Percentiles rank a stretch among this genome's conserved stretches.
phyloP scores from a whole-genome alignment of 2,888 invertebrate species.

The Anthophora plumipes region DNA sequence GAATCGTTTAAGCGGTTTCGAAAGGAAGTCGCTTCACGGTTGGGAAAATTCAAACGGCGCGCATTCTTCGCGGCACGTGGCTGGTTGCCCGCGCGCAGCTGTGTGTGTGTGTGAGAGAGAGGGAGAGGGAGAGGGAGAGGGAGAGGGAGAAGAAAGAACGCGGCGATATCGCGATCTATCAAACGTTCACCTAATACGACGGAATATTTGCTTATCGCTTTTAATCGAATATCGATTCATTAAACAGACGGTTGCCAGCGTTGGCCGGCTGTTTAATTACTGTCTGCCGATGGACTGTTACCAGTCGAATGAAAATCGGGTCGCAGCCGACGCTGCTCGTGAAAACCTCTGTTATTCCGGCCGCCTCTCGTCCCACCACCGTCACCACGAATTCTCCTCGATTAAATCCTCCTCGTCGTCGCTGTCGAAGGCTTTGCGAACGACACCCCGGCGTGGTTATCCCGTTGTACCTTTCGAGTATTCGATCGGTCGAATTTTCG shows the following conservation, averaged over 20 bases:
- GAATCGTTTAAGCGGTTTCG: background rate
- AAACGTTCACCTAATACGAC: slow-evolving; percentile 22
- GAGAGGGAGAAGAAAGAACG: background rate
- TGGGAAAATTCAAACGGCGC: slow-evolving; percentile 12
- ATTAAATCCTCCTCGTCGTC: background rate
- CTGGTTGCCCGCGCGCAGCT: too few relatives aligned
- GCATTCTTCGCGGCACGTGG: too few relatives aligned
- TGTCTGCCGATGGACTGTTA: slow-evolving; percentile 11
- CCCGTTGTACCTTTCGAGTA: background rate
- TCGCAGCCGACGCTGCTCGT: background rate
- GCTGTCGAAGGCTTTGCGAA: background rate
- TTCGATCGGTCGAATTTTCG: background rate
- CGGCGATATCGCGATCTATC: slow-evolving; percentile 16
- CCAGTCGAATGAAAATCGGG: slow-evolving; percentile 16
- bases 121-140: too few relatives aligned
- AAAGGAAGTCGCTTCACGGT: too few relatives aligned
- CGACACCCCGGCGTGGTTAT: background rate
- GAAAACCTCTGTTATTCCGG: background rate
- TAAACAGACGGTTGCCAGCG: slow-evolving; percentile 42
- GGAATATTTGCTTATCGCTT: slow-evolving; percentile 45
- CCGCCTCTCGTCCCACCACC: background rate
- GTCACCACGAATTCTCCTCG: background rate
- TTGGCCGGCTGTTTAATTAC: slow-evolving; percentile 48
- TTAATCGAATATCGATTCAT: slow-evolving; percentile 58
- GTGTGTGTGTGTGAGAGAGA: too few relatives aligned